Evolutionary conservation across 2,113 vertebrate genomes (phyloP).

Genomic region (Dolichotis patagonum): DNA sequence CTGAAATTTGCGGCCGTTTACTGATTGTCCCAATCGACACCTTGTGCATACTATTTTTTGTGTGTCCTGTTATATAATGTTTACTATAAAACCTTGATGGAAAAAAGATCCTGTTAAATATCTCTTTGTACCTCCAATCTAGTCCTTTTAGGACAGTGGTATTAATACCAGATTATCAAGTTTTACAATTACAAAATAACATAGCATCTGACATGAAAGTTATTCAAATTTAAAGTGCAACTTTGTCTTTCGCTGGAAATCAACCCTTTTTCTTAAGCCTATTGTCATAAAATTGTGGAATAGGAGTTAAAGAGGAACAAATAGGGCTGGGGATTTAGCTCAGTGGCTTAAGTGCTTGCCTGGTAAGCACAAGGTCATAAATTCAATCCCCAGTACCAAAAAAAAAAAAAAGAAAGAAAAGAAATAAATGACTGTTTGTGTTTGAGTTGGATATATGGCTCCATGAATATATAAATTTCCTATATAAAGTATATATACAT

Average conservation of each 20-base stretch:
- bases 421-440: constrained; percentile 17
- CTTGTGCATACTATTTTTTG: neutral
- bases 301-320: neutral
- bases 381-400: no score
- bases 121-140: neutral
- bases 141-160: neutral
- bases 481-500: neutral
- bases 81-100: constrained; percentile 22
- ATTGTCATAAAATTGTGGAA: neutral
- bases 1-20: neutral
- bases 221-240: constrained; percentile 16
- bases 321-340: no score
- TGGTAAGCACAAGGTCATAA: no score
- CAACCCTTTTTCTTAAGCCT: neutral
- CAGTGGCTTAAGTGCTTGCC: no score
- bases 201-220: neutral
- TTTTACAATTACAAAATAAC: neutral
- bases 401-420: no score
- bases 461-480: neutral
- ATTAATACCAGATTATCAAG: neutral
- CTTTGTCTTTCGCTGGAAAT: neutral
- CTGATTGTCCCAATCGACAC: neutral
- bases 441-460: neutral
- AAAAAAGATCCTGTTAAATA: neutral
- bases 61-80: neutral